These are phyloP conservation scores for Pimephales promelas DNA, from an alignment of 2,113 vertebrate genomes.

Conservation along the genomic window DNA sequence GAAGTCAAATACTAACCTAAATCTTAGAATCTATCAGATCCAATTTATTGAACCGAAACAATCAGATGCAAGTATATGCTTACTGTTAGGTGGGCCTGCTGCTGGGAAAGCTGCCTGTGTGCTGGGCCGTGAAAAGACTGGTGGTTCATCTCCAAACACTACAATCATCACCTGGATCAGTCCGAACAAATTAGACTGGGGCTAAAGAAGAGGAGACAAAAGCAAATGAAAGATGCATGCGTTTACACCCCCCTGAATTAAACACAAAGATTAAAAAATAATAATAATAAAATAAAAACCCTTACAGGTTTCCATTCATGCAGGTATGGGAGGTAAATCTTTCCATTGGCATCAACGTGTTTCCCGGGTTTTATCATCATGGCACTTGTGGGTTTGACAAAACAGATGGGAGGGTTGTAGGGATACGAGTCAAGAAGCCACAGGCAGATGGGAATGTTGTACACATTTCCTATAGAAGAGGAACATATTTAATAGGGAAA, in stretches of 20 bases:
- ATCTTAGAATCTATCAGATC: not conserved
- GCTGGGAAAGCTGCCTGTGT: constrained; percentile 87
- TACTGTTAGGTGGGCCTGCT: constrained; percentile 90
- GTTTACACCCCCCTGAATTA: not conserved
- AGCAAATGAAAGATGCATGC: not conserved
- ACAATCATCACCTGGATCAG: constrained; percentile 98
- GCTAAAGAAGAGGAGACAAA: constrained; percentile 71
- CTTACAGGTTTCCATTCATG: constrained; percentile 98
- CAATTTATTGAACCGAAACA: not conserved
- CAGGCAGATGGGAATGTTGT: constrained; percentile 96
- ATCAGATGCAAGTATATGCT: constrained; percentile 61
- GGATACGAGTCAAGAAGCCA: constrained; percentile 98
- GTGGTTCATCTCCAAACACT: constrained; percentile 96
- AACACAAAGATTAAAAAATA: not conserved
- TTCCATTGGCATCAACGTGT: constrained; percentile 96
- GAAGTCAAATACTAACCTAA: not conserved
- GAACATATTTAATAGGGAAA: constrained; percentile 30
- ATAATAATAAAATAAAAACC: too few species aligned
- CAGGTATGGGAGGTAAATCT: constrained; percentile 96
- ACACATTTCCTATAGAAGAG: constrained; percentile 83
- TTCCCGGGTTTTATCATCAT: constrained; percentile 99
- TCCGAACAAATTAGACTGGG: constrained; percentile 90
- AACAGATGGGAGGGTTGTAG: constrained; percentile 97
- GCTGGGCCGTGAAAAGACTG: constrained; percentile 92
- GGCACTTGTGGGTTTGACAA: constrained; percentile 96